Evolutionary conservation across 2,888 invertebrate species (phyloP).

Genomic region (Cryptocheilus praepositus): DNA sequence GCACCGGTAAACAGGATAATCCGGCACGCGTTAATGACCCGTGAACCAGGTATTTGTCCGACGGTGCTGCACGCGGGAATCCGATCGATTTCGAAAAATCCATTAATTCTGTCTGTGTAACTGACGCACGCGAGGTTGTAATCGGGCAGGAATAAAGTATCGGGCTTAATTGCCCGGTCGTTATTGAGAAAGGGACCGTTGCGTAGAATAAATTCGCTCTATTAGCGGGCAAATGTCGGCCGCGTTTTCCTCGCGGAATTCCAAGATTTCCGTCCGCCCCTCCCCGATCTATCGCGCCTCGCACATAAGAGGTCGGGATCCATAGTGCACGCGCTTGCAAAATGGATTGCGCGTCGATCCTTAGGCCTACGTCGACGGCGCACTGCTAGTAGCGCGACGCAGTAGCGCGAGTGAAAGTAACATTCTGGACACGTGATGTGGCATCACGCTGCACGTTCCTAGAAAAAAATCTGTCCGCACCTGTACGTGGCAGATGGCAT

Average conservation of each 20-base stretch:
- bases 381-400: slow-evolving; percentile 21
- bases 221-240: background rate
- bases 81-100: no score
- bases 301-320: slow-evolving; percentile 18
- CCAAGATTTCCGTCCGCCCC: slow-evolving; percentile 20
- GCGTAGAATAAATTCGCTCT: no score
- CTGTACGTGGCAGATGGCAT: slow-evolving; percentile 26
- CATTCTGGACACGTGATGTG: slow-evolving; percentile 62
- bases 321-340: slow-evolving; percentile 32
- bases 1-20: no score
- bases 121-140: no score
- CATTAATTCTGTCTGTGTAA: no score
- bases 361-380: slow-evolving; percentile 18
- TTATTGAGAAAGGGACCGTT: no score
- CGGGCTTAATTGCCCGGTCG: no score
- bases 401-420: slow-evolving; percentile 56
- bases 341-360: slow-evolving; percentile 30
- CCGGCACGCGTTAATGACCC: no score
- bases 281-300: slow-evolving; percentile 9
- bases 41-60: no score
- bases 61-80: no score
- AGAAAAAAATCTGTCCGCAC: slow-evolving; percentile 33
- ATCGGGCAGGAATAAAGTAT: no score
- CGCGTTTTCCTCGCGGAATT: slow-evolving; percentile 15
- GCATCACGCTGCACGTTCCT: slow-evolving; percentile 49